A percentile compares a stretch with the other conserved stretches of the same genome.
Conservation (phyloP, 2,888 invertebrate species). For the Gymnocheta viridis region DNA sequence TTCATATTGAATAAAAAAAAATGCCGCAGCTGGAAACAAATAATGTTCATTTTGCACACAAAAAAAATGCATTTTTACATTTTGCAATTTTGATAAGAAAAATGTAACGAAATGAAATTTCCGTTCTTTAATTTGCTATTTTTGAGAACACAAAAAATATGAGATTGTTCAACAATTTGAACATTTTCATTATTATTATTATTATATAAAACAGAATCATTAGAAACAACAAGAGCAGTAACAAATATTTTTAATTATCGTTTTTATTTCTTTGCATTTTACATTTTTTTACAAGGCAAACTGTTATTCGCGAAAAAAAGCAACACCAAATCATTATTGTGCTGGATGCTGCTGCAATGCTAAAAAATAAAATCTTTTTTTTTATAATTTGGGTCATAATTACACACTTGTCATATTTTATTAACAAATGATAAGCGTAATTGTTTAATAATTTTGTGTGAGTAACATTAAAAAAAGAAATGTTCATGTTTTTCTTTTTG, state of each 20-base stretch:
- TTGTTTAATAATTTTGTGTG: conserved; percentile 34
- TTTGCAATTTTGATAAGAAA: conserved; percentile 53
- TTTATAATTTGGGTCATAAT: conserved; percentile 72
- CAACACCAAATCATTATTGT: neutral
- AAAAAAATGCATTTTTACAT: conserved; percentile 24
- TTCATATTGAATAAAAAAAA: neutral
- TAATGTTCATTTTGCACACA: neutral
- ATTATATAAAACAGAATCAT: conserved; percentile 27
- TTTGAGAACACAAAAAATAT: conserved; percentile 47
- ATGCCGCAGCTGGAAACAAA: conserved; percentile 20
- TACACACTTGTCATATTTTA: conserved; percentile 69
- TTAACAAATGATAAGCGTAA: conserved; percentile 62
- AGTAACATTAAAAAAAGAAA: conserved; percentile 1
- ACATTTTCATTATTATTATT: conserved; percentile 19
- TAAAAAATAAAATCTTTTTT: conserved; percentile 46
- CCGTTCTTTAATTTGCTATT: conserved; percentile 45
- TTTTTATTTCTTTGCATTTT: conserved; percentile 15
- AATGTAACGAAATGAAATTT: conserved; percentile 54
- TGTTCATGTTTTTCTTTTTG: neutral
- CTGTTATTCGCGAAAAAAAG: conserved; percentile 12
- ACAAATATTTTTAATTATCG: conserved; percentile 57
- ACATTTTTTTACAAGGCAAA: conserved; percentile 27
- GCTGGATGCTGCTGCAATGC: conserved; percentile 12
- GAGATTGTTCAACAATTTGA: conserved; percentile 58
- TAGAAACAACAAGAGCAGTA: conserved; percentile 34